Conservation (phyloP, 1,140 invertebrate genomes). For the Camponotus floridanus region DNA sequence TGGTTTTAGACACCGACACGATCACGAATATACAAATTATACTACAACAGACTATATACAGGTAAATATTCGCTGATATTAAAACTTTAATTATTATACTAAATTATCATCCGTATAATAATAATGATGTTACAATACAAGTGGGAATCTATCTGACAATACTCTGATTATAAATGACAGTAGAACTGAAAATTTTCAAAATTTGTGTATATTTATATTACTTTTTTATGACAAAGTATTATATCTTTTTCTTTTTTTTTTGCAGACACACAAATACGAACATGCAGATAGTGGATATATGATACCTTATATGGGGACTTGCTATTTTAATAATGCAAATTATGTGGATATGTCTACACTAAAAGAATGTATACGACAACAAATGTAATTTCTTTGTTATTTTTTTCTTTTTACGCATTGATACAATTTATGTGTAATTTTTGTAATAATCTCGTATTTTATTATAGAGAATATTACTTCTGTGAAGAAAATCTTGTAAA, state of each 20-base stretch:
- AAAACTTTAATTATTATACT: neutral
- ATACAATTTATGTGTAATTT: neutral
- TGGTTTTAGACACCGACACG: conserved; percentile 81
- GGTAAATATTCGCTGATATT: conserved; percentile 75
- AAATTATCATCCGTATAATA: neutral
- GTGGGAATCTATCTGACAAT: conserved; percentile 64
- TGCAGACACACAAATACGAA: conserved; percentile 81
- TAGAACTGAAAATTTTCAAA: conserved; percentile 71
- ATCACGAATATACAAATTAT: conserved; percentile 86
- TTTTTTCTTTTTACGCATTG: neutral
- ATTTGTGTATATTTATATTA: conserved; percentile 7
- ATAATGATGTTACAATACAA: conserved; percentile 21
- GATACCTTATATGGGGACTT: conserved; percentile 89
- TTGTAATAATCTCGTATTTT: neutral
- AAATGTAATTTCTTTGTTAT: conserved; percentile 89
- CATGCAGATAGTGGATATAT: conserved; percentile 85
- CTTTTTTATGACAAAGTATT: neutral
- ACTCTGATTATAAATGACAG: conserved; percentile 58
- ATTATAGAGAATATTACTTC: conserved; percentile 99
- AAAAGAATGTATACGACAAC: conserved; percentile 93
- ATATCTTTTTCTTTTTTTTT: conserved; percentile 38
- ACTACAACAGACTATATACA: conserved; percentile 84
- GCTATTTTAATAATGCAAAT: conserved; percentile 87
- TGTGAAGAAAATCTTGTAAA: conserved; percentile 98
- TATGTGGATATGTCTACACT: conserved; percentile 88